phyloP scores from a whole-genome alignment of 2,113 vertebrate genomes.

The Peromyscus polionotus region DNA sequence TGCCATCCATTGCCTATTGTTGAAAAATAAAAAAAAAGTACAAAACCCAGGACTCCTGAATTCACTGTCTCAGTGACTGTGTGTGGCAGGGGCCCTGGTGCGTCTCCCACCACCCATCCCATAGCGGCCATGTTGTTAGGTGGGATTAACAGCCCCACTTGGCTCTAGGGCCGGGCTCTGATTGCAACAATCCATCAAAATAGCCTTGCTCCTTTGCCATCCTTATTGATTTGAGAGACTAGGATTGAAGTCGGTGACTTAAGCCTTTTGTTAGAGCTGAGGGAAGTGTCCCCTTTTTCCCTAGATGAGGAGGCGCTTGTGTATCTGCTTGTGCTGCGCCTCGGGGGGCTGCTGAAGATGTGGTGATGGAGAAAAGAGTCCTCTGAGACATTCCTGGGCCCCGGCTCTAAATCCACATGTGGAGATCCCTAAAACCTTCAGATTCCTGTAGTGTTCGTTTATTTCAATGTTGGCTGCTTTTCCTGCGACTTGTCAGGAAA shows the following conservation, averaged over 20 bases:
- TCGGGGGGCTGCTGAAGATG: background rate
- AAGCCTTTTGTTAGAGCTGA: background rate
- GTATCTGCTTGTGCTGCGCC: background rate
- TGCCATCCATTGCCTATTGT: background rate
- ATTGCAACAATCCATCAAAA: background rate
- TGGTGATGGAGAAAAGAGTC: background rate
- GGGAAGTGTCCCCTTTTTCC: background rate
- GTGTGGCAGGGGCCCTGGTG: background rate
- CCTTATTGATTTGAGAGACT: background rate
- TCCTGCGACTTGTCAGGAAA: slow-evolving; percentile 11
- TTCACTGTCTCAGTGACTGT: background rate
- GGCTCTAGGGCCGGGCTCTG: background rate
- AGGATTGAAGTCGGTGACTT: background rate
- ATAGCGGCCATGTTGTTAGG: background rate
- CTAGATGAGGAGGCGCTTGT: background rate
- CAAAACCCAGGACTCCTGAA: background rate
- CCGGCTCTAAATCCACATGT: background rate
- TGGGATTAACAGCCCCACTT: background rate
- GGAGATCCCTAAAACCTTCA: background rate
- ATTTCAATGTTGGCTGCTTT: background rate
- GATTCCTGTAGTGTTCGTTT: background rate
- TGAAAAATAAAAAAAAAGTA: background rate
- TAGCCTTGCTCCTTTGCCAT: background rate
- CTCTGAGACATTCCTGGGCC: background rate
- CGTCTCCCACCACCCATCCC: background rate